Conservation (phyloP, 2,888 invertebrate species). For the Eilema depressum region DNA sequence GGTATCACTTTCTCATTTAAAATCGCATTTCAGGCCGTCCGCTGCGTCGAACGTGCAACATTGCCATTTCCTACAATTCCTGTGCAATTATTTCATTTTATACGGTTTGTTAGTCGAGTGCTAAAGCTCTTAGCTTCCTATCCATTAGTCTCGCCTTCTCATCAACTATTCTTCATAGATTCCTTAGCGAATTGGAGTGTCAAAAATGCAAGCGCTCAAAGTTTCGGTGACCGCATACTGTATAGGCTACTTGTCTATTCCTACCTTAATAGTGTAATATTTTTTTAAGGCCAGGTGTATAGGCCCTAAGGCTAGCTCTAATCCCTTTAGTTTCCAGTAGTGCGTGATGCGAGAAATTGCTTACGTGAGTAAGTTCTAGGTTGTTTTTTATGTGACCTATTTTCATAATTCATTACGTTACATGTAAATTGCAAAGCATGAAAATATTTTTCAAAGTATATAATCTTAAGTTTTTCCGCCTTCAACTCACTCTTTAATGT, state of each 20-base stretch:
- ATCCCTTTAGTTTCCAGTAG: constrained; percentile 31
- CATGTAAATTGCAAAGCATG: constrained; percentile 35
- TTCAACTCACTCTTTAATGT: background rate
- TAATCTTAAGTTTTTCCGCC: constrained; percentile 4
- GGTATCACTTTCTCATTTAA: background rate
- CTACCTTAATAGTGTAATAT: background rate
- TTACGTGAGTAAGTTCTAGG: constrained; percentile 49
- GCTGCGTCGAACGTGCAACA: no score
- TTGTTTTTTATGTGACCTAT: constrained; percentile 56
- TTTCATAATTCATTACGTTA: constrained; percentile 45
- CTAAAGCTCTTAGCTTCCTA: no score
- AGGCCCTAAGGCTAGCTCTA: constrained; percentile 17
- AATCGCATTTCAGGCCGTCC: background rate
- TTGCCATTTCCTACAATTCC: background rate
- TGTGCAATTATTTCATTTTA: background rate
- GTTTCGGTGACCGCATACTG: no score
- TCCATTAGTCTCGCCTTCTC: no score
- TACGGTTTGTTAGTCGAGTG: background rate
- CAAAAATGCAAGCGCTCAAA: background rate
- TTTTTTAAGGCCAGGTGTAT: constrained; percentile 2
- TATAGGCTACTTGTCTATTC: no score
- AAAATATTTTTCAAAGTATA: constrained; percentile 16
- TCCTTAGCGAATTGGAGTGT: no score
- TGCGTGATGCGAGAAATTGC: constrained; percentile 46
- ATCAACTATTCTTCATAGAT: background rate